These are phyloP conservation scores for Pseudopipra pipra DNA, from an alignment of 2,113 vertebrate species.

Conservation along the genomic window DNA sequence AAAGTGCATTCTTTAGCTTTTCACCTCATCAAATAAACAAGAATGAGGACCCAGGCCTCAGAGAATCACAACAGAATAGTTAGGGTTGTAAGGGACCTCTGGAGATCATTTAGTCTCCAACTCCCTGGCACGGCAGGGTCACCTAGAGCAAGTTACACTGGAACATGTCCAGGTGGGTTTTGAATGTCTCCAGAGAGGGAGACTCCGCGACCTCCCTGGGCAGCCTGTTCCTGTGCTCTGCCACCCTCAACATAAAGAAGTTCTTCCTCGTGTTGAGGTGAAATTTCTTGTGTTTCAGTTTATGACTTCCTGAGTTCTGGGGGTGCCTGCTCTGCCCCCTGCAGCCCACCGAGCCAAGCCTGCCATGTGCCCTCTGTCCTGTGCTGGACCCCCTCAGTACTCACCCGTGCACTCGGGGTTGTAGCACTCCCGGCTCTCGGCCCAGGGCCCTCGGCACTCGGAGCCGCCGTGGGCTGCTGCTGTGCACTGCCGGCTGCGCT, in stretches of 20 bases:
- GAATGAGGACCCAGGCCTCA: neutral
- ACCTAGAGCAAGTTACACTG: neutral
- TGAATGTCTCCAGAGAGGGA: too few relatives aligned
- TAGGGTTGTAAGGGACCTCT: neutral
- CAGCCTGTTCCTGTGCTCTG: neutral
- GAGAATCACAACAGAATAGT: neutral
- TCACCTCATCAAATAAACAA: neutral
- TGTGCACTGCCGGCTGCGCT: slow-evolving; percentile 93
- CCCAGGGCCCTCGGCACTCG: slow-evolving; percentile 95
- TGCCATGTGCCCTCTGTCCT: rapidly evolving
- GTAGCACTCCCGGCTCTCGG: slow-evolving; percentile 94
- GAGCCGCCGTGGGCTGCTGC: slow-evolving; percentile 95
- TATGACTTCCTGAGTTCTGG: neutral
- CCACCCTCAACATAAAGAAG: too few relatives aligned
- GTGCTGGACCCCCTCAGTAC: neutral
- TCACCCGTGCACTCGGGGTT: slow-evolving; percentile 97
- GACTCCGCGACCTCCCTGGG: too few relatives aligned
- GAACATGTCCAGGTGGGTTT: neutral
- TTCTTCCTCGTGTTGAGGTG: rapidly evolving
- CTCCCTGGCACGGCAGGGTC: neutral
- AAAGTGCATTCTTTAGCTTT: neutral
- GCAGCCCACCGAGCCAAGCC: neutral
- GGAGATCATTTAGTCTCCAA: neutral
- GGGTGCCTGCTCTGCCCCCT: rapidly evolving
- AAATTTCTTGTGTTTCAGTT: too few relatives aligned